phyloP scores from a whole-genome alignment of 2,113 vertebrate species.

The Eublepharis macularius region DNA sequence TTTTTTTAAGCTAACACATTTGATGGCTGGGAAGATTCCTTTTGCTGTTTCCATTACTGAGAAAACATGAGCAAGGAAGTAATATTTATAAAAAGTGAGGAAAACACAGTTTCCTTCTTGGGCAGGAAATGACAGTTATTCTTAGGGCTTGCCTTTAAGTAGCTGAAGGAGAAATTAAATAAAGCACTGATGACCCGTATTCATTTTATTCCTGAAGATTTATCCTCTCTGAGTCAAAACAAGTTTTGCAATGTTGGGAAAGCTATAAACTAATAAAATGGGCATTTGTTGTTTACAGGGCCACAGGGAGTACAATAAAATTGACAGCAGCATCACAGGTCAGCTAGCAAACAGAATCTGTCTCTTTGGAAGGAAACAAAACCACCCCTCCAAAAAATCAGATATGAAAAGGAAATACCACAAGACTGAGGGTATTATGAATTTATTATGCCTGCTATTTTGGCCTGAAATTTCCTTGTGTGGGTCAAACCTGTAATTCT shows the following conservation, averaged over 20 bases:
- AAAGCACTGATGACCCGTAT: constrained; percentile 59
- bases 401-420: background rate
- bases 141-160: constrained; percentile 58
- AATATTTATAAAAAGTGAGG: constrained; percentile 75
- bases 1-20: constrained; percentile 1
- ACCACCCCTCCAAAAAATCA: background rate
- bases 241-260: constrained; percentile 66
- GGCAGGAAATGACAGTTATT: constrained; percentile 78
- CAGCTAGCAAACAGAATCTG: background rate
- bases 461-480: too few relatives aligned
- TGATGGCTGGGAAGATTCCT: constrained; percentile 60
- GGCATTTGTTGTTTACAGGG: constrained; percentile 16
- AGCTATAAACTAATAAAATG: constrained; percentile 68
- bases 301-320: background rate
- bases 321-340: background rate
- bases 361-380: background rate
- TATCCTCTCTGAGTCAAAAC: constrained; percentile 75
- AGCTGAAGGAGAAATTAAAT: constrained; percentile 69
- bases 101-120: constrained; percentile 75
- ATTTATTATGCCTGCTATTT: too few relatives aligned
- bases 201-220: constrained; percentile 73
- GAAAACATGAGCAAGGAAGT: constrained; percentile 70
- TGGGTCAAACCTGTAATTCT: too few relatives aligned
- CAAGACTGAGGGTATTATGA: too few relatives aligned
- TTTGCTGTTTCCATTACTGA: constrained; percentile 60